Conservation (phyloP, 1,140 invertebrate species). For the Bicyclus anynana region DNA sequence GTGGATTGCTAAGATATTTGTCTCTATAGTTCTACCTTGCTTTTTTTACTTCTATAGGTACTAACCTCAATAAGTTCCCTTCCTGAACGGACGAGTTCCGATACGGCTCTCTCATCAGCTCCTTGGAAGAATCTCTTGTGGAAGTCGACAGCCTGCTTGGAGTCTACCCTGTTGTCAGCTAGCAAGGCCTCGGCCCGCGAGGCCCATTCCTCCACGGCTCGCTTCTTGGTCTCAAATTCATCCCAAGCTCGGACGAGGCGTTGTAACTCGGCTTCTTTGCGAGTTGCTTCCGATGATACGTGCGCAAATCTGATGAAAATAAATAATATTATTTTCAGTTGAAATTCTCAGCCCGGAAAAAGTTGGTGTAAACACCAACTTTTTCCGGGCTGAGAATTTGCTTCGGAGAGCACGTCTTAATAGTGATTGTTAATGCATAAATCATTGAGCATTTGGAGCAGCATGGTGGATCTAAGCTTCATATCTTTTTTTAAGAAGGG, state of each 20-base stretch:
- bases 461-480: too few relatives aligned
- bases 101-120: slow-evolving; percentile 89
- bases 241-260: slow-evolving; percentile 90
- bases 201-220: slow-evolving; percentile 90
- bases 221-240: slow-evolving; percentile 88
- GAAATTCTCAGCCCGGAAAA: too few relatives aligned
- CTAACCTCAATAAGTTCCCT: slow-evolving; percentile 84
- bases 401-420: too few relatives aligned
- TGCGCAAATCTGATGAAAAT: slow-evolving; percentile 80
- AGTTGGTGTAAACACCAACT: too few relatives aligned
- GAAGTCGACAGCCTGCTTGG: slow-evolving; percentile 87
- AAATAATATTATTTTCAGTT: not conserved
- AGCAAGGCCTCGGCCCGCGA: slow-evolving; percentile 89
- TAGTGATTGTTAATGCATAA: too few relatives aligned
- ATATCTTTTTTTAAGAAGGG: too few relatives aligned
- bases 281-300: slow-evolving; percentile 84
- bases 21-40: too few relatives aligned
- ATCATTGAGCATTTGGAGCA: too few relatives aligned
- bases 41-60: too few relatives aligned
- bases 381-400: too few relatives aligned
- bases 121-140: slow-evolving; percentile 91
- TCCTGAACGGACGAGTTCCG: slow-evolving; percentile 87
- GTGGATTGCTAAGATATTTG: too few relatives aligned
- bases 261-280: slow-evolving; percentile 88
- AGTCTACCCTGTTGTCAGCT: slow-evolving; percentile 88